A percentile compares a stretch with the other conserved stretches of the same genome.
Evolutionary conservation across 1,140 invertebrate genomes (phyloP).

Genomic region (Melitaea cinxia): DNA sequence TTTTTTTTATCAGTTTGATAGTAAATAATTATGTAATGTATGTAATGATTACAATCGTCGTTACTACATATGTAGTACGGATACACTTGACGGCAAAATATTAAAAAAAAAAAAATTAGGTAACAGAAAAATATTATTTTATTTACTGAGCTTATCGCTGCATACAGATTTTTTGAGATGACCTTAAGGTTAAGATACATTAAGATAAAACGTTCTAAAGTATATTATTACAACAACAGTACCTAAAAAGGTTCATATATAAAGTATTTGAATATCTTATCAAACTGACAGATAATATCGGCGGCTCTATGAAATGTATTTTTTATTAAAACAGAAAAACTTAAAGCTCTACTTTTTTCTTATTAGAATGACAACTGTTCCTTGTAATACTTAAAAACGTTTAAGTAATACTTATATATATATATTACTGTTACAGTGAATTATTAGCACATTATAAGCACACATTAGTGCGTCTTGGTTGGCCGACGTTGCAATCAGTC

Average conservation of each 20-base stretch:
- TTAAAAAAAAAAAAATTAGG: too few relatives aligned
- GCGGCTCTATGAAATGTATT: too few relatives aligned
- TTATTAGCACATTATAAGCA: conserved; percentile 11
- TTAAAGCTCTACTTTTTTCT: too few relatives aligned
- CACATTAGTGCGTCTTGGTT: conserved; percentile 23
- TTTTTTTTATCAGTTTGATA: too few relatives aligned
- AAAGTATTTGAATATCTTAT: neutral
- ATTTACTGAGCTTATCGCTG: neutral
- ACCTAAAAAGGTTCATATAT: neutral
- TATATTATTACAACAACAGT: neutral
- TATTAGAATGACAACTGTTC: conserved; percentile 3
- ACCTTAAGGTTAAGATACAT: neutral
- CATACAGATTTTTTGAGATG: neutral
- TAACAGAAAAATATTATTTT: neutral
- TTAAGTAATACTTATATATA: conserved; percentile 22
- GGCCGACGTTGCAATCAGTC: neutral
- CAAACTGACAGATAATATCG: too few relatives aligned
- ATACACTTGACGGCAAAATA: too few relatives aligned
- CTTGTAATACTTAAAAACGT: conserved; percentile 12
- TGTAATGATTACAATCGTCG: too few relatives aligned
- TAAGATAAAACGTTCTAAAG: neutral
- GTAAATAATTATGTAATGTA: too few relatives aligned
- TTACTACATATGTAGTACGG: too few relatives aligned
- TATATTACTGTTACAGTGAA: conserved; percentile 23
- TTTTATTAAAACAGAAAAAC: too few relatives aligned